A percentile compares a stretch with the other conserved stretches of the same genome.
These are phyloP conservation scores for Actinemys pallida DNA, from an alignment of 2,113 vertebrate species.

Conservation along the genomic window DNA sequence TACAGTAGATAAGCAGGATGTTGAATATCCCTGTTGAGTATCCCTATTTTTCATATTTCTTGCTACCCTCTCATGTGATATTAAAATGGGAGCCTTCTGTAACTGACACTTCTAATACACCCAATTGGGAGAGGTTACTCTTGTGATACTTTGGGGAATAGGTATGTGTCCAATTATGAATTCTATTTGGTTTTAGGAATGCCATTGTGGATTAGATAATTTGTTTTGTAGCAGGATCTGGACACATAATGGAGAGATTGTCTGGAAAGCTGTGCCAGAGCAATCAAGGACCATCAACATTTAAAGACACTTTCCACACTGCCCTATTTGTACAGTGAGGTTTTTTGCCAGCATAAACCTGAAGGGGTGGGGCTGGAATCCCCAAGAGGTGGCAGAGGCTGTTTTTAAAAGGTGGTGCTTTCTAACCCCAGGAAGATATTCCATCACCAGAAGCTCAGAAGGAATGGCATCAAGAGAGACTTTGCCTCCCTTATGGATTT, in stretches of 20 bases:
- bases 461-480: background rate
- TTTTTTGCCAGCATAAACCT: too few relatives aligned
- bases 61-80: background rate
- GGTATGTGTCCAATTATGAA: accelerated
- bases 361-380: accelerated
- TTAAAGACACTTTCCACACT: too few relatives aligned
- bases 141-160: background rate
- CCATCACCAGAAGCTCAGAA: background rate
- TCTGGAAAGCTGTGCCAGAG: too few relatives aligned
- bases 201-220: background rate
- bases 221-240: too few relatives aligned
- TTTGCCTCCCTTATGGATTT: background rate
- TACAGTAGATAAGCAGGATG: background rate
- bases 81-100: background rate
- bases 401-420: background rate
- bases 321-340: too few relatives aligned
- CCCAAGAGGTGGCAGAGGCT: background rate
- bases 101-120: background rate
- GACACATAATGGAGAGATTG: too few relatives aligned
- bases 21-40: accelerated
- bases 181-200: background rate
- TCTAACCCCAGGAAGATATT: background rate
- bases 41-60: background rate
- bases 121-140: background rate
- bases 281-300: too few relatives aligned